A percentile compares a stretch with the other conserved stretches of the same genome.
These are phyloP conservation scores for Sphaeridia pumilis DNA, from an alignment of 2,888 invertebrate genomes.

Conservation along the genomic window DNA sequence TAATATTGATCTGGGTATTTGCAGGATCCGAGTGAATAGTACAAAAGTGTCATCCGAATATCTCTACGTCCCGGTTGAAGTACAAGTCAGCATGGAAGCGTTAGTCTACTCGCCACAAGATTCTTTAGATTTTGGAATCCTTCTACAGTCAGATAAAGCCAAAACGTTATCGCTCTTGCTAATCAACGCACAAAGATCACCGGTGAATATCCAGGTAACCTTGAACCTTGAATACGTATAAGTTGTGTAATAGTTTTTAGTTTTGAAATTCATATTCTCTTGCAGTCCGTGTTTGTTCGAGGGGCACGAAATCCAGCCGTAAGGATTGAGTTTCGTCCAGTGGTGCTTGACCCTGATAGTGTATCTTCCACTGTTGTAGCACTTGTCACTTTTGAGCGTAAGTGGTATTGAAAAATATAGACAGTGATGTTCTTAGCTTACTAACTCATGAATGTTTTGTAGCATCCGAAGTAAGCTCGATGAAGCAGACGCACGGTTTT, in stretches of 20 bases:
- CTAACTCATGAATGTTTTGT: neutral
- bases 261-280: constrained; percentile 19
- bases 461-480: constrained; percentile 25
- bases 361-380: constrained; percentile 53
- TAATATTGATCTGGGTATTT: constrained; percentile 24
- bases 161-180: constrained; percentile 52
- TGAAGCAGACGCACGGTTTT: constrained; percentile 30
- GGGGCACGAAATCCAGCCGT: constrained; percentile 43
- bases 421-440: neutral
- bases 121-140: constrained; percentile 68
- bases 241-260: neutral
- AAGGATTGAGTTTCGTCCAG: constrained; percentile 53
- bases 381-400: constrained; percentile 58
- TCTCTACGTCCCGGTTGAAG: constrained; percentile 70
- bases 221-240: neutral
- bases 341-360: constrained; percentile 54
- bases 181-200: constrained; percentile 54
- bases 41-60: constrained; percentile 46
- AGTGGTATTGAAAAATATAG: constrained; percentile 38
- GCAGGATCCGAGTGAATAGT: constrained; percentile 57
- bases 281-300: constrained; percentile 38
- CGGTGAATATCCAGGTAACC: constrained; percentile 54
- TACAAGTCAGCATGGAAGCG: constrained; percentile 58
- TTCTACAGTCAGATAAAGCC: constrained; percentile 57
- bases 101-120: constrained; percentile 68